Evolutionary conservation across 2,113 vertebrate species (phyloP), one percentile per base, ranked within the genome.

Genomic region (Calypte anna): DNA sequence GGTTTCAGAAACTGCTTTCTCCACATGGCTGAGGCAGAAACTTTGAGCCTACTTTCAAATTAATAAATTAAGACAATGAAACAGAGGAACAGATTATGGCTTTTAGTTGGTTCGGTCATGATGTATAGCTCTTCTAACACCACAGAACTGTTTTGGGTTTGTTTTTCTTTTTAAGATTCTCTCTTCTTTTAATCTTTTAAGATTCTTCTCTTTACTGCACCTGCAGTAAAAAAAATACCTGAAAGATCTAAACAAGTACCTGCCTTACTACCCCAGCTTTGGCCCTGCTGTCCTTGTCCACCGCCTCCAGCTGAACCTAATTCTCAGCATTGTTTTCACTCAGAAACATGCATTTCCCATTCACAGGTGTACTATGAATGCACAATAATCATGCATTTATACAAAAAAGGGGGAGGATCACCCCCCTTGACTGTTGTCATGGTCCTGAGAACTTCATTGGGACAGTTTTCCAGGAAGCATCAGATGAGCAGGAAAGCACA

Each of bases 331-430:
- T 58, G 8, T 7, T 77, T 58, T 86, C 46, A 27, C 23, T 40
- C 27, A 67, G 43, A 51, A 74, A 54, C 0, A 0, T 19, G 1
- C 9, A 36, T 22, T 74, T 86, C 12, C 23, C 3, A 5, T 69
- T 70, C 51, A 17, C 0, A 15, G 24, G 14, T 3, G 1, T 14
- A 10, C 20, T n/a, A 1, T 14, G 59, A 30, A 7, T 28, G 17
- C 7, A 22, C 13, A 53, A 2, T 44, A 62, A 40, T 21, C 28
- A 5, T 1, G 1, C 50, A 13, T 69, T 80, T 62, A 6, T 33
- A 3, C 19, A 54, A 70, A 46, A 53, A 53, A 23, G 7, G 3
- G 28, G 22, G 5, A 55, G 3, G 11, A 40, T 25, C 16, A 17
- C 3, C 3, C 27, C 9, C 5, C 4, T 25, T 43, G 28, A 31